Percentiles rank a stretch among this genome's conserved stretches.
Evolutionary conservation across 2,113 vertebrate genomes (phyloP).

Genomic region (Anoura caudifer): DNA sequence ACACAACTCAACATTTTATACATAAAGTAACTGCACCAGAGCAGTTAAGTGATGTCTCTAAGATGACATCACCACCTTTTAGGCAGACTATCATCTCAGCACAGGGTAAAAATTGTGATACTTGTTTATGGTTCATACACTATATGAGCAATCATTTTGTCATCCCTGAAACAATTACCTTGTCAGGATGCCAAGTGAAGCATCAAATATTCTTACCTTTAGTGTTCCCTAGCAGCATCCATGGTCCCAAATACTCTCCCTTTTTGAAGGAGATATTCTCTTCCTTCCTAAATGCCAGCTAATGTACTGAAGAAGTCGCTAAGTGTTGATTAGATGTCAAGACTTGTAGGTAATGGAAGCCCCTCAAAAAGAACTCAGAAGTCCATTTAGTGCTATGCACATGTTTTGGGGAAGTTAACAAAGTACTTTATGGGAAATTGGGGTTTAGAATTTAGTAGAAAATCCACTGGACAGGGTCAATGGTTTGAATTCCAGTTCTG

Average conservation of each 20-base stretch:
- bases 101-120: not conserved
- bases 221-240: not conserved
- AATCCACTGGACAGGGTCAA: no score
- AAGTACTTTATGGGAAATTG: not conserved
- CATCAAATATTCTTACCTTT: not conserved
- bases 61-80: not conserved
- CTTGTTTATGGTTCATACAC: not conserved
- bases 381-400: not conserved
- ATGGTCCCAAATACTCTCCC: not conserved
- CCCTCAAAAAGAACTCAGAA: not conserved
- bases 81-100: not conserved
- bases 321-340: not conserved
- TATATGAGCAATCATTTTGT: not conserved
- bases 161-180: not conserved
- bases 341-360: not conserved
- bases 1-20: not conserved
- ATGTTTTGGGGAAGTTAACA: not conserved
- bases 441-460: not conserved
- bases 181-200: not conserved
- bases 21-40: not conserved
- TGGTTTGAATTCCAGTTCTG: not conserved
- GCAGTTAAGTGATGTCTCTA: not conserved
- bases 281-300: not conserved
- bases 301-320: not conserved
- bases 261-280: not conserved